These are phyloP conservation scores for Pachydiplax longipennis DNA, from an alignment of 2,888 invertebrate genomes.

Conservation along the genomic window DNA sequence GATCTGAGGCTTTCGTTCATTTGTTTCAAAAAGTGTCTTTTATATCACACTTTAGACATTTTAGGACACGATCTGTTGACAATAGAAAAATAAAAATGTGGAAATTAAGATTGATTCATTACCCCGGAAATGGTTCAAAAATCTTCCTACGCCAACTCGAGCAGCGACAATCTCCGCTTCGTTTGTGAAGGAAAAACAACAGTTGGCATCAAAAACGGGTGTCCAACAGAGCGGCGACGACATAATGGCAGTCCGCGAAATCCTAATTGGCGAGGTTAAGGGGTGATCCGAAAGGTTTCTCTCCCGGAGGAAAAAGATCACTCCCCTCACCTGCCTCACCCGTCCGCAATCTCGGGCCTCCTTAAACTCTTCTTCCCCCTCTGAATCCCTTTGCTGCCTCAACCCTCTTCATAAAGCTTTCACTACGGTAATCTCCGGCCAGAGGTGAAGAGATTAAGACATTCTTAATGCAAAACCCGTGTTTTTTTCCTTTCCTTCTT, in stretches of 20 bases:
- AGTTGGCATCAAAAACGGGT: neutral
- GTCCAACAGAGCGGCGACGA: neutral
- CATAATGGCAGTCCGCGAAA: neutral
- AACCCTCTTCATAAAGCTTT: slow-evolving; percentile 32
- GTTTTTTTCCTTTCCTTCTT: neutral
- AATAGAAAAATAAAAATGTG: no score
- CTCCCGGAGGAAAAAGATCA: neutral
- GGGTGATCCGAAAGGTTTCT: neutral
- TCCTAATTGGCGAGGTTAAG: neutral
- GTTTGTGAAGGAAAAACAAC: neutral
- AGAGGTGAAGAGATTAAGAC: slow-evolving; percentile 43
- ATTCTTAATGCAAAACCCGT: slow-evolving; percentile 45
- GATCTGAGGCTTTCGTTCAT: no score
- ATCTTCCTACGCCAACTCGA: no score
- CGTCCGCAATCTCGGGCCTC: neutral
- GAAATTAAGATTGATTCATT: no score
- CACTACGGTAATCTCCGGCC: slow-evolving; percentile 36
- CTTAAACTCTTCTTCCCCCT: neutral
- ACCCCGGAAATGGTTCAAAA: no score
- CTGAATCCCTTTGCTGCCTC: neutral
- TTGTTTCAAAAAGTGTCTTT: no score
- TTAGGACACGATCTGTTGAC: no score
- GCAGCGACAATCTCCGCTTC: no score
- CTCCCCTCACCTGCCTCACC: neutral
- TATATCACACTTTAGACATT: no score